These are phyloP conservation scores for Anser cygnoides DNA, from an alignment of 2,113 vertebrate genomes.

Conservation along the genomic window DNA sequence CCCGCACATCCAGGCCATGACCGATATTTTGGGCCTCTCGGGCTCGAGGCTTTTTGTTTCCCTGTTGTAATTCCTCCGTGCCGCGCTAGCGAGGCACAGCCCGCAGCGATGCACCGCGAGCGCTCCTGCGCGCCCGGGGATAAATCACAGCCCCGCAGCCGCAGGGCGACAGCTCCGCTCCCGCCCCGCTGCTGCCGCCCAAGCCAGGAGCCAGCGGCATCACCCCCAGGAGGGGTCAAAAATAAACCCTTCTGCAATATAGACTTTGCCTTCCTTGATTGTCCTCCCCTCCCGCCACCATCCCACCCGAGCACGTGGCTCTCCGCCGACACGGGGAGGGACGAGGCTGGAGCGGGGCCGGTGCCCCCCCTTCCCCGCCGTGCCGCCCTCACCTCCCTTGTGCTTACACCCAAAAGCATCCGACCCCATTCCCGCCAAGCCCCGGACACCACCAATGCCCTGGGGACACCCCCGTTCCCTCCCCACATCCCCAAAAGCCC, in stretches of 20 bases:
- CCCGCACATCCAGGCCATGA: accelerated
- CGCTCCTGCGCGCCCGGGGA: accelerated
- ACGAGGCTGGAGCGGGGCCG: background rate
- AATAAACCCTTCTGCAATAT: conserved; percentile 40
- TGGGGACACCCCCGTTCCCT: background rate
- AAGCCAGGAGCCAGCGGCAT: background rate
- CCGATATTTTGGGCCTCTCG: background rate
- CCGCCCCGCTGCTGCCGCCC: accelerated
- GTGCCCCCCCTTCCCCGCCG: background rate
- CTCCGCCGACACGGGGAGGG: background rate
- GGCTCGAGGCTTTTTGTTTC: background rate
- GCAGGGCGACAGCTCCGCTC: accelerated
- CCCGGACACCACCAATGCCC: accelerated
- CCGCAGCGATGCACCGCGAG: background rate
- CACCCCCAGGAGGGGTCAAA: background rate
- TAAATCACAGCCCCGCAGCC: background rate
- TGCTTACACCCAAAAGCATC: conserved; percentile 57
- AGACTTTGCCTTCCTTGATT: conserved; percentile 45
- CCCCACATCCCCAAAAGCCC: background rate
- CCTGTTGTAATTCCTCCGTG: background rate
- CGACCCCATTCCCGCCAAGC: background rate
- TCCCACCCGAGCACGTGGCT: background rate
- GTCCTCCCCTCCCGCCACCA: conserved; percentile 29
- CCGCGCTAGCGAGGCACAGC: background rate
- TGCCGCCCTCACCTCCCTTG: conserved; percentile 27